Evolutionary conservation across 2,797 vertebrate species (phyloP), one percentile per base, ranked within the genome.

Genomic region (Takifugu rubripes): DNA sequence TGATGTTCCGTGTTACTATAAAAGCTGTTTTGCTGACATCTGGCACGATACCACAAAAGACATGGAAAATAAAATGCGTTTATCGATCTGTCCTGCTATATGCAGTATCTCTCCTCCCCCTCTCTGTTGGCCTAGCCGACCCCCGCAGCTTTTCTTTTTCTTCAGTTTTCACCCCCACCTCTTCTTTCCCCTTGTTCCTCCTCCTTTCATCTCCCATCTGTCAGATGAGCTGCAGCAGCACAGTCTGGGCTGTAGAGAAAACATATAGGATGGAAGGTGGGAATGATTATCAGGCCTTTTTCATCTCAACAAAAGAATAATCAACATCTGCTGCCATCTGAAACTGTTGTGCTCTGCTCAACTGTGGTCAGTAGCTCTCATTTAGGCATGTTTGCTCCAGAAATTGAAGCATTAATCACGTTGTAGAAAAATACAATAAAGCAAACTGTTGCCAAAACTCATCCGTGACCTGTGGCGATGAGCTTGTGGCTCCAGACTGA

Each of bases 201-300:
- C 52, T 63, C 47, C 86, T 91, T 91, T 90, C 85, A 91, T 90
- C 73, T 82, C 82, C 87, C 91, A 92, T 91, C 91, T 92, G 90
- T 79, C 85, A 80, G 79, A n/a, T 68, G 49, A 56, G 70, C 68
- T 69, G 71, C 70, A 54, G 75, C 54, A 79, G 63, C 68, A 74
- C 59, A 1, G 29, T 48, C 66, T 63, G 62, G 59, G 27, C 46
- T 0, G 46, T 2, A 12, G 21, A 55, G 59, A 52, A 72, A 71
- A 81, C 78, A 81, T 78, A 51, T 17, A 52, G 61, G 40, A 6
- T 24, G 54, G 54, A 66, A 52, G 66, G 70, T 65, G 59, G 67
- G 51, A 83, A 75, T 78, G 21, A 78, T 78, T 78, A 58, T 72
- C 53, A 52, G 48, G 46, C 45, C 47, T 52, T 16, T 66, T 46